Percentiles rank a stretch among this genome's conserved stretches.
Conservation (phyloP, 2,888 invertebrate genomes). For the Eristalinus sepulchralis region DNA sequence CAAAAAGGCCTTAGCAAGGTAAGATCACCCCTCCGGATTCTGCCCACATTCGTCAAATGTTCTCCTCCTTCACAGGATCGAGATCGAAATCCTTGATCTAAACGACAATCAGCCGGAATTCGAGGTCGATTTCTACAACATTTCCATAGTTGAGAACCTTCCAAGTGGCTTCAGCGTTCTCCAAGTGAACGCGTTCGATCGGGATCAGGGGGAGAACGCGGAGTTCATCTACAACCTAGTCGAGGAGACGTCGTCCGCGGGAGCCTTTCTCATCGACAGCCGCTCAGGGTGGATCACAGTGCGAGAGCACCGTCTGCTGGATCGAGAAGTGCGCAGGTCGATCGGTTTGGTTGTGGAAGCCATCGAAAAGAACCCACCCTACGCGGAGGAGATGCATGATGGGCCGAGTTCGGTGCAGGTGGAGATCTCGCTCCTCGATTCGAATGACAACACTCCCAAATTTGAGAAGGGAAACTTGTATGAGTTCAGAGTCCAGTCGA, state of each 20-base stretch:
- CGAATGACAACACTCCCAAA: constrained; percentile 95
- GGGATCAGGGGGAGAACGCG: constrained; percentile 92
- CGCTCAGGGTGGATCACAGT: constrained; percentile 93
- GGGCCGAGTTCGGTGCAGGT: constrained; percentile 85
- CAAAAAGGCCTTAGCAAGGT: constrained; percentile 86
- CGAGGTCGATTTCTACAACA: constrained; percentile 94
- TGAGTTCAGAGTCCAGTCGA: constrained; percentile 87
- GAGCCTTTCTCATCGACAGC: constrained; percentile 90
- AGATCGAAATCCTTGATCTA: constrained; percentile 88
- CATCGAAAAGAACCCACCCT: constrained; percentile 87
- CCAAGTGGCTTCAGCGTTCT: constrained; percentile 86
- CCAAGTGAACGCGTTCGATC: constrained; percentile 87
- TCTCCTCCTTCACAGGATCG: constrained; percentile 82
- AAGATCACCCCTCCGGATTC: constrained; percentile 9
- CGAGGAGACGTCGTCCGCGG: constrained; percentile 84
- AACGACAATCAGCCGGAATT: constrained; percentile 94
- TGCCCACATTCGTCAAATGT: not conserved
- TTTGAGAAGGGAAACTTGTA: constrained; percentile 92
- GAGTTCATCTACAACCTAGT: constrained; percentile 89
- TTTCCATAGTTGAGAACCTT: constrained; percentile 94
- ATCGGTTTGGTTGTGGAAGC: constrained; percentile 90
- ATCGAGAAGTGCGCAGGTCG: constrained; percentile 88
- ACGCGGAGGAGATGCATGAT: constrained; percentile 76
- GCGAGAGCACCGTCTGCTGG: constrained; percentile 86
- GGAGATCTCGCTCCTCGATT: constrained; percentile 91